phyloP scores from a whole-genome alignment of 2,113 vertebrate genomes.

The Ibidorhyncha struthersii region DNA sequence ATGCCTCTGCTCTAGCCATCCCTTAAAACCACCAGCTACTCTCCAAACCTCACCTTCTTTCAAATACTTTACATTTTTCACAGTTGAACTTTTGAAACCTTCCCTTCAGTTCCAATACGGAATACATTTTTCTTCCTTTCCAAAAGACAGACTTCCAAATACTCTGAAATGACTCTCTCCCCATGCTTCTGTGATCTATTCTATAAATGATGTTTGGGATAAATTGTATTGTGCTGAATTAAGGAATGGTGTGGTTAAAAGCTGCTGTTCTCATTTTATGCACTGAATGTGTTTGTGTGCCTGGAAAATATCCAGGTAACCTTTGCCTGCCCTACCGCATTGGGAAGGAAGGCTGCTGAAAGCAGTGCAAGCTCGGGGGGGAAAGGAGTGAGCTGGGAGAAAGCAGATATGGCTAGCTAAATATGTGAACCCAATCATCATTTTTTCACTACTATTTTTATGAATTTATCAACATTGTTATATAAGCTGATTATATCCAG shows the following conservation, averaged over 20 bases:
- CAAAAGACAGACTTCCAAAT: background rate
- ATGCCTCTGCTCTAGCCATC: background rate
- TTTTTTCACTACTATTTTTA: background rate
- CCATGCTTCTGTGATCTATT: background rate
- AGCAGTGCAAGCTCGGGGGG: rapidly evolving
- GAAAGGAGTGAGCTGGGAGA: background rate
- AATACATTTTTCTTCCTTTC: background rate
- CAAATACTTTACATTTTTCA: background rate
- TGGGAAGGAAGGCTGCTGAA: background rate
- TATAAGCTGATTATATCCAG: background rate
- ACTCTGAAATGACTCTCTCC: background rate
- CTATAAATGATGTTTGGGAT: background rate
- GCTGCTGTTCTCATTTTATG: background rate
- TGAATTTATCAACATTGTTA: background rate
- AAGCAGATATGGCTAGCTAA: background rate
- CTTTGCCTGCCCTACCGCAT: background rate
- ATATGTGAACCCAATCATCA: rapidly evolving
- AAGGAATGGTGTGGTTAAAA: background rate
- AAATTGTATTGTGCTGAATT: background rate
- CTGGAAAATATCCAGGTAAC: background rate
- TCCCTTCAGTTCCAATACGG: background rate
- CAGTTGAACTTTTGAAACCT: background rate
- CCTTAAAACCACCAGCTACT: background rate
- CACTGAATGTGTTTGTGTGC: background rate
- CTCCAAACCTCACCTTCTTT: background rate